These are phyloP conservation scores for Beris morrisii DNA, from an alignment of 2,888 invertebrate species.

Conservation along the genomic window DNA sequence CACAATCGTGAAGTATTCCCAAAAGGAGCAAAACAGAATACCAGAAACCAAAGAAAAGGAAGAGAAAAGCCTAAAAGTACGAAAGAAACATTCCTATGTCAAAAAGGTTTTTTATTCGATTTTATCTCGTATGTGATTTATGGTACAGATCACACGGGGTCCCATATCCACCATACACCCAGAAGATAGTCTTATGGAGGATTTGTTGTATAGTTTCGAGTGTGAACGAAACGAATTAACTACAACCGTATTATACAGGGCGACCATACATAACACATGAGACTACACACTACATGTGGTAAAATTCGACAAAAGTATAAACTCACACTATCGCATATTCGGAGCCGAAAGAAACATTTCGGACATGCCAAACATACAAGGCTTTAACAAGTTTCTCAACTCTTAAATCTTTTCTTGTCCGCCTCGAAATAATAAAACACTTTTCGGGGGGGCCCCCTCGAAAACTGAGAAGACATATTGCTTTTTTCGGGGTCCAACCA, in stretches of 20 bases:
- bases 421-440: too few species aligned
- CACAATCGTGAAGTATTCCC: slow-evolving; percentile 17
- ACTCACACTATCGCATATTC: too few species aligned
- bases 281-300: too few species aligned
- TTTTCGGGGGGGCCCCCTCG: too few species aligned
- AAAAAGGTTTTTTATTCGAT: slow-evolving; percentile 36
- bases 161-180: slow-evolving; percentile 3
- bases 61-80: neutral
- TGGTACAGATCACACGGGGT: slow-evolving; percentile 29
- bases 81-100: slow-evolving; percentile 21
- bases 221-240: slow-evolving; percentile 26
- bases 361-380: too few species aligned
- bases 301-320: too few species aligned
- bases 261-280: too few species aligned
- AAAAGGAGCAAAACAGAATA: slow-evolving; percentile 16
- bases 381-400: too few species aligned
- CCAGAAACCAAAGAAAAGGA: slow-evolving; percentile 1
- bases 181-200: neutral
- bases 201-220: slow-evolving; percentile 1
- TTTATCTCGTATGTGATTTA: slow-evolving; percentile 38
- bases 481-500: too few species aligned
- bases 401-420: too few species aligned
- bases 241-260: neutral
- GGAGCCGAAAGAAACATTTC: too few species aligned
- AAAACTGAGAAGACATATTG: too few species aligned